Evolutionary conservation across 2,113 vertebrate genomes (phyloP).

Genomic region (Bagarius yarrelli): DNA sequence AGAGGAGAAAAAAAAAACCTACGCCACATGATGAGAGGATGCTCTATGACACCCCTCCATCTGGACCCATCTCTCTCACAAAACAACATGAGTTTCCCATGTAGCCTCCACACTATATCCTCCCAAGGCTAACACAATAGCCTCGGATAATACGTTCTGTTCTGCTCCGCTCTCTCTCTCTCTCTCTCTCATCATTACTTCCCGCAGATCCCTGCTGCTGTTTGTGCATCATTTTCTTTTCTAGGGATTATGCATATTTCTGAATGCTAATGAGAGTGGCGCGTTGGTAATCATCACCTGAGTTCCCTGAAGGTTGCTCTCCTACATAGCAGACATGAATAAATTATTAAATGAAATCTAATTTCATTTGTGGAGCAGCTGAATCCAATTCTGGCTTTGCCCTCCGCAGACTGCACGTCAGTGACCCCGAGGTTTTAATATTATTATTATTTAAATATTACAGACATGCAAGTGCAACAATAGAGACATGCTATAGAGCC

Average conservation of each 20-base stretch:
- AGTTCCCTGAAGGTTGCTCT: constrained; percentile 55
- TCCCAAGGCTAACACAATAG: constrained; percentile 36
- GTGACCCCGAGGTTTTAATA: constrained; percentile 65
- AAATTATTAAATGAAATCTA: constrained; percentile 74
- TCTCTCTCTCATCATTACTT: constrained; percentile 37
- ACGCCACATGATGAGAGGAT: neutral
- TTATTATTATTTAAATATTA: constrained; percentile 50
- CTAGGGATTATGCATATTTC: constrained; percentile 61
- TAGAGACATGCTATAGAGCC: constrained; percentile 14
- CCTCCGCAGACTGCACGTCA: constrained; percentile 56
- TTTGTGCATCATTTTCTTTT: constrained; percentile 65
- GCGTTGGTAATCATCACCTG: constrained; percentile 72
- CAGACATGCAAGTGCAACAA: constrained; percentile 39
- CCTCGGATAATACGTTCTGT: constrained; percentile 48
- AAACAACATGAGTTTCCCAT: constrained; percentile 18
- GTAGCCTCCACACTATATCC: constrained; percentile 2
- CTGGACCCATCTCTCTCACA: constrained; percentile 4
- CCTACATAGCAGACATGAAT: constrained; percentile 63
- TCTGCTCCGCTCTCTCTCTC: constrained; percentile 15
- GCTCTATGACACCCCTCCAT: constrained; percentile 18
- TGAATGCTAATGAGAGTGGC: constrained; percentile 65
- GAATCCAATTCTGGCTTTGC: constrained; percentile 62
- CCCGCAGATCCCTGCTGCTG: constrained; percentile 41
- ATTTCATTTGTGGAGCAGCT: constrained; percentile 63
- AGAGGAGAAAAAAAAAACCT: neutral